Evolutionary conservation across 2,888 invertebrate genomes (phyloP).

Genomic region (Mythimna lalbum): DNA sequence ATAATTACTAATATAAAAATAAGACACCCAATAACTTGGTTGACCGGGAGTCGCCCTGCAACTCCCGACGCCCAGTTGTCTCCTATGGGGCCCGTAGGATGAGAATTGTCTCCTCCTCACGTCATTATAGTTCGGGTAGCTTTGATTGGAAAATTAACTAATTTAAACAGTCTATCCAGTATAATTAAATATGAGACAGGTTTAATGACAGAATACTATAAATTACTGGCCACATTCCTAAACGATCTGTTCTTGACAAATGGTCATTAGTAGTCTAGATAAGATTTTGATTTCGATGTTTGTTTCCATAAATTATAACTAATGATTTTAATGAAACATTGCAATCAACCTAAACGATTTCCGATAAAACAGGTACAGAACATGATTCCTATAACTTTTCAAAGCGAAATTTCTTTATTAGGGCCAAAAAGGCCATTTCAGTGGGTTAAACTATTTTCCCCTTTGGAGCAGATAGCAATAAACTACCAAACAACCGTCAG

Average conservation of each 20-base stretch:
- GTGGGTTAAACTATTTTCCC: not conserved
- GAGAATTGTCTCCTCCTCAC: too few relatives aligned
- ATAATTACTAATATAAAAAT: too few relatives aligned
- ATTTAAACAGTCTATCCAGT: conserved; percentile 13
- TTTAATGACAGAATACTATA: conserved; percentile 17
- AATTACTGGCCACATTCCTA: conserved; percentile 13
- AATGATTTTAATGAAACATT: not conserved
- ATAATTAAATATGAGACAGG: conserved; percentile 8
- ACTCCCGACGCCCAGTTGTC: too few relatives aligned
- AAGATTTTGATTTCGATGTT: conserved; percentile 2
- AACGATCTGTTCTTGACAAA: conserved; percentile 10
- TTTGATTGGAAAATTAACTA: conserved; percentile 1
- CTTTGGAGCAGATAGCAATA: conserved; percentile 2
- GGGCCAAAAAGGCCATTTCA: not conserved
- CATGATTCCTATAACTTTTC: not conserved
- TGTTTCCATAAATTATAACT: not conserved
- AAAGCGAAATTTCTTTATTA: not conserved
- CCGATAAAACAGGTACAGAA: not conserved
- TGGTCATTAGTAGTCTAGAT: conserved; percentile 27
- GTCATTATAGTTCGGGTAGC: too few relatives aligned
- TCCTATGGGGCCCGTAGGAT: too few relatives aligned
- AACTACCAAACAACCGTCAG: conserved; percentile 13
- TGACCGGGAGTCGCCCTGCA: too few relatives aligned
- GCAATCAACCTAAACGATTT: not conserved
- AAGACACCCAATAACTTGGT: too few relatives aligned